phyloP scores from a whole-genome alignment of 2,888 invertebrate genomes.

The Gasteruption jaculator region DNA sequence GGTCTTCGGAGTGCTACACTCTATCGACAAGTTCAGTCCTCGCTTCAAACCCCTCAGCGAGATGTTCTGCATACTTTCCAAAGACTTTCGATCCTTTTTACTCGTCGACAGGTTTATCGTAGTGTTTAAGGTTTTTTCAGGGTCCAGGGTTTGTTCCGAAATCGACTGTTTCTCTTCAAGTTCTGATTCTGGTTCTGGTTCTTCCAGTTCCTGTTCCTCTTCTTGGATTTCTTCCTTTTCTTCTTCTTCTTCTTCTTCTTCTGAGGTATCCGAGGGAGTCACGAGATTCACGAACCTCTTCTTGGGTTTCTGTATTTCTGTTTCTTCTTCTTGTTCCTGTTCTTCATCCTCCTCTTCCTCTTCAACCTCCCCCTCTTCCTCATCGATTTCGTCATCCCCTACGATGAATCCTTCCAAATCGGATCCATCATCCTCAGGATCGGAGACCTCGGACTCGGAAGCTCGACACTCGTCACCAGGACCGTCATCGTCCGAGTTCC shows the following conservation, averaged over 20 bases:
- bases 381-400: slow-evolving; percentile 30
- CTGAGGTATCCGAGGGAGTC: too few species aligned
- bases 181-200: not conserved
- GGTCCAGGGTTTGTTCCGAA: not conserved
- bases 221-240: slow-evolving; percentile 11
- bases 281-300: not conserved
- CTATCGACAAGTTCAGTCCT: too few species aligned
- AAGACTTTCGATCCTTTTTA: too few species aligned
- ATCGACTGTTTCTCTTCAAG: not conserved
- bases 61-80: too few species aligned
- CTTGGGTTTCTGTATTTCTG: slow-evolving; percentile 8
- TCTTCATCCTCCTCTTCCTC: slow-evolving; percentile 18
- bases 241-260: slow-evolving; percentile 10
- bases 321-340: slow-evolving; percentile 16
- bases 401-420: slow-evolving; percentile 39
- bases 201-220: slow-evolving; percentile 4
- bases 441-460: slow-evolving; percentile 39
- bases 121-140: too few species aligned
- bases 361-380: slow-evolving; percentile 15
- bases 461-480: slow-evolving; percentile 38
- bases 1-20: too few species aligned
- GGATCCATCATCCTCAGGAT: slow-evolving; percentile 35
- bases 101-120: too few species aligned
- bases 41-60: too few species aligned
- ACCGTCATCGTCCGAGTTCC: slow-evolving; percentile 38